Percentiles rank a stretch among this genome's conserved stretches.
Conservation (phyloP, 2,113 vertebrate species). For the Melanerpes formicivorus region DNA sequence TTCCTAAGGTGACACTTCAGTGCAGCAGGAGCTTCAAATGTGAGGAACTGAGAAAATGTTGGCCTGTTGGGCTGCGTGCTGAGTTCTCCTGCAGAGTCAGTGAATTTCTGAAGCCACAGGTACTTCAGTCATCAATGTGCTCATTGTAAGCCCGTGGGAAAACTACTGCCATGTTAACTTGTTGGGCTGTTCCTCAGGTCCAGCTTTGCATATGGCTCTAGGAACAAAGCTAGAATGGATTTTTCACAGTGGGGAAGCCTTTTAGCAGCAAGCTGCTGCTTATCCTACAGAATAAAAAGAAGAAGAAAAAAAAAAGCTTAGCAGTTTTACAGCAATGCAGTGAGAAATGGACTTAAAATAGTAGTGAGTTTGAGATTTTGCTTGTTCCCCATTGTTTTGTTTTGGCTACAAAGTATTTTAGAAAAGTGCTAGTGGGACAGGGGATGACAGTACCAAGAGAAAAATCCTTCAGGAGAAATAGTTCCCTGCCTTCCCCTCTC, state of each 20-base stretch:
- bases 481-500: neutral
- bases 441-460: neutral
- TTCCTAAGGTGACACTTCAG: neutral
- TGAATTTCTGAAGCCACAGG: neutral
- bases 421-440: neutral
- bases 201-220: neutral
- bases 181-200: neutral
- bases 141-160: neutral
- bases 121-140: neutral
- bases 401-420: neutral
- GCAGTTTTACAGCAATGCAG: neutral
- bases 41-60: accelerated
- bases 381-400: constrained; percentile 16
- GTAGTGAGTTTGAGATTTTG: neutral
- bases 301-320: neutral
- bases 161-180: neutral
- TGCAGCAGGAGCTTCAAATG: neutral
- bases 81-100: neutral
- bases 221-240: neutral
- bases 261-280: neutral
- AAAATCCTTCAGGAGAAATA: neutral
- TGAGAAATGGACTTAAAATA: constrained; percentile 1
- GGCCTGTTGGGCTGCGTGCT: neutral
- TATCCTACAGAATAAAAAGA: neutral
- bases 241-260: neutral